Conservation (phyloP, 1,140 invertebrate species). For the Drosophila grimshawi region DNA sequence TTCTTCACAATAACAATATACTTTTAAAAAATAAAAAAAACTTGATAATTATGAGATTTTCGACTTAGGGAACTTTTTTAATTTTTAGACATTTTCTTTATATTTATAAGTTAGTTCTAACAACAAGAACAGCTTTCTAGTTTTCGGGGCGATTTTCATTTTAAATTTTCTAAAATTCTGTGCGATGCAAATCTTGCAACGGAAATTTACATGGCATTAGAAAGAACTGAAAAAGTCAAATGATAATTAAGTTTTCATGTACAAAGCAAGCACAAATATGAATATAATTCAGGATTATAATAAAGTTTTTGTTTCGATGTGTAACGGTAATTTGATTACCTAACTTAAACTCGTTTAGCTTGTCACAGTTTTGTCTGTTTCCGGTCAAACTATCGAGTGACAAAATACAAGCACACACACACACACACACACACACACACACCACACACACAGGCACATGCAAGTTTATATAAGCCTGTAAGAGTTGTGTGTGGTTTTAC, state of each 20-base stretch:
- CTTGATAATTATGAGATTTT: too few species aligned
- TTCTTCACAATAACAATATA: too few species aligned
- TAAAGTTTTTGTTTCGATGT: neutral
- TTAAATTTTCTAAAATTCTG: too few species aligned
- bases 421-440: conserved; percentile 13
- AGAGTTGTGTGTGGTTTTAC: conserved; percentile 14
- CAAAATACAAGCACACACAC: neutral
- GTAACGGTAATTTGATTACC: conserved; percentile 53
- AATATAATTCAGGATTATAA: neutral
- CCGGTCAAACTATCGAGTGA: conserved; percentile 36
- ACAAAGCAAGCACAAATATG: neutral
- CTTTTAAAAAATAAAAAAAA: too few species aligned
- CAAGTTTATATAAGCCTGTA: neutral
- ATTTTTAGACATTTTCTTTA: too few species aligned
- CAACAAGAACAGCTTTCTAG: too few species aligned
- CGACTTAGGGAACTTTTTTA: too few species aligned
- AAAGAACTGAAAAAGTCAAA: neutral
- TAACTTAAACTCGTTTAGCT: conserved; percentile 55
- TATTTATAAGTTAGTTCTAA: too few species aligned
- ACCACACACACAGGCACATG: neutral
- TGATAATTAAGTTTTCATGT: neutral
- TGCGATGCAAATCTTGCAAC: too few species aligned
- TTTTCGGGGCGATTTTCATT: too few species aligned
- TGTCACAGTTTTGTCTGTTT: conserved; percentile 33
- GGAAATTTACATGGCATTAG: too few species aligned